Evolutionary conservation across 2,888 invertebrate genomes (phyloP).

Genomic region (Synergus laeviventris): DNA sequence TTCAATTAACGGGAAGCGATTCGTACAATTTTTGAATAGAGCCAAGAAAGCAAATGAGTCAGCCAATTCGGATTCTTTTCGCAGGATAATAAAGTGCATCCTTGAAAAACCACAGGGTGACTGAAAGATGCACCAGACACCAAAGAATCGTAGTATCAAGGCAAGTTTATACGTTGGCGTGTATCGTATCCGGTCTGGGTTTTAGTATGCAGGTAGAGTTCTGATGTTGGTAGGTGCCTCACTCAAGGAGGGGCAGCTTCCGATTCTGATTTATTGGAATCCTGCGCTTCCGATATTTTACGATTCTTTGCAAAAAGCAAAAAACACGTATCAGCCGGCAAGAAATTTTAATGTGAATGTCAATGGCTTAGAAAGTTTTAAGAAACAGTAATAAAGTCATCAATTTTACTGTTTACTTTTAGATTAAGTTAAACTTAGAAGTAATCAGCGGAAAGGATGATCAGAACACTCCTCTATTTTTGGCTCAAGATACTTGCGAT

Average conservation of each 20-base stretch:
- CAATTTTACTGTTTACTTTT: neutral
- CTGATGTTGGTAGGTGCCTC: slow-evolving; percentile 65
- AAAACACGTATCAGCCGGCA: neutral
- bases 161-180: slow-evolving; percentile 66
- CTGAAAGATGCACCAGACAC: slow-evolving; percentile 1
- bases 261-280: slow-evolving; percentile 75
- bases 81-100: neutral
- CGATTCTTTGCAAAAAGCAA: slow-evolving; percentile 60
- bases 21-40: neutral
- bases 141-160: slow-evolving; percentile 58
- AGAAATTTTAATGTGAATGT: too few species aligned
- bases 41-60: neutral
- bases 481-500: neutral
- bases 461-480: neutral
- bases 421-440: neutral
- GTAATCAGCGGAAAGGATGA: slow-evolving; percentile 1
- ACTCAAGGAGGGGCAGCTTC: slow-evolving; percentile 68
- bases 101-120: slow-evolving; percentile 9
- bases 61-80: neutral
- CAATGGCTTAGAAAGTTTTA: neutral
- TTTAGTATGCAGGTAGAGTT: slow-evolving; percentile 73
- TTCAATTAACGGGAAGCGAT: slow-evolving; percentile 1
- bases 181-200: slow-evolving; percentile 73
- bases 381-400: neutral
- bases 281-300: slow-evolving; percentile 71